Evolutionary conservation across 1,140 invertebrate species (phyloP).

Genomic region (Lasioglossum baleicum): DNA sequence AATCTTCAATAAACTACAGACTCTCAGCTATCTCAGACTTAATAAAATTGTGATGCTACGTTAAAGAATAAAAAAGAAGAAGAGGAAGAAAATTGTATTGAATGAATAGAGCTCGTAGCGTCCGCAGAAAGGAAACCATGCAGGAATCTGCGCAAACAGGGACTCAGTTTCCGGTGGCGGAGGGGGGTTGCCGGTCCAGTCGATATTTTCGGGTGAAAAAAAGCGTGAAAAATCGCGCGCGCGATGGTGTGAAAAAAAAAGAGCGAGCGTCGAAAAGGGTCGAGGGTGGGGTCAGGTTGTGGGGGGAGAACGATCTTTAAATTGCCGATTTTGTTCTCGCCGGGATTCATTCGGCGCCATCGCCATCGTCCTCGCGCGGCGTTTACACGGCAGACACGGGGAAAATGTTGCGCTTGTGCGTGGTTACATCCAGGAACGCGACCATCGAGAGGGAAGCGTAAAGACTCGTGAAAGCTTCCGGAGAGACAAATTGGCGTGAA

Average conservation of each 20-base stretch:
- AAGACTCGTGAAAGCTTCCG: conserved; percentile 79
- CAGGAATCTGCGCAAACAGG: background rate
- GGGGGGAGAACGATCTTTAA: conserved; percentile 32
- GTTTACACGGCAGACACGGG: conserved; percentile 30
- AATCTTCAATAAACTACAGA: too few species aligned
- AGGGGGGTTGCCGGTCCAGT: too few species aligned
- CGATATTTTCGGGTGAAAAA: background rate
- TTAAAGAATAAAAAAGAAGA: too few species aligned
- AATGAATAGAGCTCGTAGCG: too few species aligned
- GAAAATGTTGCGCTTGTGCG: conserved; percentile 51
- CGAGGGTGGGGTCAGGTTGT: background rate
- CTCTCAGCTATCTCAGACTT: too few species aligned
- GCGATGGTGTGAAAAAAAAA: too few species aligned
- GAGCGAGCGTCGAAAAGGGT: background rate
- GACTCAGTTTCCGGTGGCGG: background rate
- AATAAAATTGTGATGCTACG: too few species aligned
- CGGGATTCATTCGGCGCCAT: conserved; percentile 18
- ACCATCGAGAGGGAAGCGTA: conserved; percentile 70
- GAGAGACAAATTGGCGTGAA: conserved; percentile 78
- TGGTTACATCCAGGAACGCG: conserved; percentile 55
- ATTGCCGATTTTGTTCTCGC: conserved; percentile 41
- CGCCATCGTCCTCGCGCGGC: conserved; percentile 17
- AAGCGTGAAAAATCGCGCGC: background rate
- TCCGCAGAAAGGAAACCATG: background rate
- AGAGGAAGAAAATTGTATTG: too few species aligned